A percentile compares a stretch with the other conserved stretches of the same genome.
phyloP scores from a whole-genome alignment of 2,113 vertebrate genomes.

The Rhinoptilus africanus region DNA sequence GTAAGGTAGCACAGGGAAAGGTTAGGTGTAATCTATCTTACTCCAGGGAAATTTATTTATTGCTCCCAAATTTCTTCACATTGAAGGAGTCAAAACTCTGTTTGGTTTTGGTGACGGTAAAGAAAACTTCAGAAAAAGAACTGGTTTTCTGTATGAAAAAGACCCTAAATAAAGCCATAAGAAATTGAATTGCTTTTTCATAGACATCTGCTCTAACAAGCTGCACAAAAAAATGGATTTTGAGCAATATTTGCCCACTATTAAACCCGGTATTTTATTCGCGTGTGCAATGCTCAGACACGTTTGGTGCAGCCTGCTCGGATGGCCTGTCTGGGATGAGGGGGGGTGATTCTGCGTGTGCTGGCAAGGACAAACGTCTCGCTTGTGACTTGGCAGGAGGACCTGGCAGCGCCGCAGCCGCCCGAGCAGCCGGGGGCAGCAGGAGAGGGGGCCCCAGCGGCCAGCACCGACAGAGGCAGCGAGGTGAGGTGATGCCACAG shows the following conservation, averaged over 20 bases:
- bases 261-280: background rate
- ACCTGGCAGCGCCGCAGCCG: background rate
- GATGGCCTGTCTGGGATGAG: background rate
- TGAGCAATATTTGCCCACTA: background rate
- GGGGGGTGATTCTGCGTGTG: background rate
- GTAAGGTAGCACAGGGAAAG: background rate
- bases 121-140: background rate
- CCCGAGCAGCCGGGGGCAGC: slow-evolving; percentile 6
- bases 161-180: background rate
- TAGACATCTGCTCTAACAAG: background rate
- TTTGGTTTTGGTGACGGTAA: background rate
- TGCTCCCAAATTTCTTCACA: background rate
- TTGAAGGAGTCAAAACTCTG: background rate
- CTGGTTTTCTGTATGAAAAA: background rate
- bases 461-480: background rate
- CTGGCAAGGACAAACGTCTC: background rate
- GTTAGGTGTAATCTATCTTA: background rate
- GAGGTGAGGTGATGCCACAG: slow-evolving; percentile 32
- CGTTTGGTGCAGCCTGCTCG: rapidly evolving
- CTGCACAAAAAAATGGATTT: background rate
- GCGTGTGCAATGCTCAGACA: rapidly evolving
- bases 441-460: slow-evolving; percentile 16
- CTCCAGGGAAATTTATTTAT: background rate
- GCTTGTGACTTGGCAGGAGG: slow-evolving; percentile 64
- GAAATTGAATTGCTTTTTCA: background rate